Evolutionary conservation across 2,888 invertebrate genomes (phyloP), one percentile per base, ranked within the genome.

Genomic region (Galerucella pusilla): DNA sequence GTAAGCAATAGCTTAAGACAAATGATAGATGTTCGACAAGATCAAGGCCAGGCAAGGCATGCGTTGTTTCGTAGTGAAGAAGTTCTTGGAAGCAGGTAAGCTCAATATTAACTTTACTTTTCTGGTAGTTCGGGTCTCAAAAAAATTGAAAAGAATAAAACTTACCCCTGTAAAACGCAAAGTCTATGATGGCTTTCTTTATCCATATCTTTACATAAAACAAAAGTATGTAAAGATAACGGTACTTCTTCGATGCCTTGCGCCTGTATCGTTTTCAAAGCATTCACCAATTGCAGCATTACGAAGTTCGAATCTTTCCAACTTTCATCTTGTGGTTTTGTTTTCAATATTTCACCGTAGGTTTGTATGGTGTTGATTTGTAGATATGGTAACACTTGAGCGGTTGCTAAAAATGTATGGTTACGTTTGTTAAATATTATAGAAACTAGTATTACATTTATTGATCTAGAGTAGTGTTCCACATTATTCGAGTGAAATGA

Each of bases 191-290:
- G 90, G 42, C 81, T 80, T 78, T 92, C 91, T 82, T 91, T 91
- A 69, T 92, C 91, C 79, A 89, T 86, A 81, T 91, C 95, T 83
- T 92, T 92, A 80, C 93, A 90, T 7, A 95, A 89, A 11, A 95
- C 91, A 80, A 96, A 93, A 79, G 94, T 93, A 49, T 92, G 91
- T 74, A 95, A 86, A 77, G 92, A 91, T 65, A 92, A 89, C 0
- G 94, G 91, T 52, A 94, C 90, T 82, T 96, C 95, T 84, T 96
- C 96, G 35, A 94, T 92, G 1, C 95, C 96, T 80, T 94, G 91
- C 0, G 94, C 94, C 86, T 96, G 96, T 35, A 96, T 89, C 83
- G 92, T 93, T 85, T 96, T 96, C 80, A 96, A 88, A 0, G 94
- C 94, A 80, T 94, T 95, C 42, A 96, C 93, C 75, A 96, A 88